A percentile compares a stretch with the other conserved stretches of the same genome.
These are phyloP conservation scores for Drosophila grimshawi DNA, from an alignment of 1,140 invertebrate genomes.

Conservation along the genomic window DNA sequence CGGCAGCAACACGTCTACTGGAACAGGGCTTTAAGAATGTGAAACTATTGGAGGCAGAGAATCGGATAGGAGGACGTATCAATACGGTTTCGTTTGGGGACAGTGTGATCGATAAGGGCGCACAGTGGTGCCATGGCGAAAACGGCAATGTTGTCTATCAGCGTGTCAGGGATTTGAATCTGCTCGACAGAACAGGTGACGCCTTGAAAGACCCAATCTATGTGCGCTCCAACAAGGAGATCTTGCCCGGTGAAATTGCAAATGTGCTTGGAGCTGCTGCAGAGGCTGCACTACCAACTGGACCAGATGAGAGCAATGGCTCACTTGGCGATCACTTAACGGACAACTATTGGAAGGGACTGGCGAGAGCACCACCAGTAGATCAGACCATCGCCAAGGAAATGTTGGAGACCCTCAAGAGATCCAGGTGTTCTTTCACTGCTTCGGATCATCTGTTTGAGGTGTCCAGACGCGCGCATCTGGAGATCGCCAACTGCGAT, in stretches of 20 bases:
- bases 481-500: conserved; percentile 85
- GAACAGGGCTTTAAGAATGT: conserved; percentile 86
- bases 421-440: conserved; percentile 85
- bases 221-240: conserved; percentile 78
- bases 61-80: conserved; percentile 90
- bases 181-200: conserved; percentile 83
- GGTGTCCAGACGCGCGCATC: conserved; percentile 85
- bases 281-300: conserved; percentile 21
- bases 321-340: conserved; percentile 85
- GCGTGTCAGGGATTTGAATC: conserved; percentile 86
- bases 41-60: conserved; percentile 88
- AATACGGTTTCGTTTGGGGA: conserved; percentile 87
- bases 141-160: conserved; percentile 89
- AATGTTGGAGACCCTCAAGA: conserved; percentile 84
- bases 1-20: conserved; percentile 86
- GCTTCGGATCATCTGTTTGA: conserved; percentile 87
- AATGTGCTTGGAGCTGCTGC: conserved; percentile 35
- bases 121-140: conserved; percentile 92
- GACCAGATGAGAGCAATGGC: conserved; percentile 58
- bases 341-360: conserved; percentile 65
- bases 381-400: conserved; percentile 74
- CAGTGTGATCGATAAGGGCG: conserved; percentile 91
- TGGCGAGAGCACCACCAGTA: conserved; percentile 42
- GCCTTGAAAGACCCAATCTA: conserved; percentile 62
- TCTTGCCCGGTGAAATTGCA: conserved; percentile 62